Evolutionary conservation across 2,797 vertebrate genomes (phyloP).

Genomic region (Myoxocephalus aenaeus): DNA sequence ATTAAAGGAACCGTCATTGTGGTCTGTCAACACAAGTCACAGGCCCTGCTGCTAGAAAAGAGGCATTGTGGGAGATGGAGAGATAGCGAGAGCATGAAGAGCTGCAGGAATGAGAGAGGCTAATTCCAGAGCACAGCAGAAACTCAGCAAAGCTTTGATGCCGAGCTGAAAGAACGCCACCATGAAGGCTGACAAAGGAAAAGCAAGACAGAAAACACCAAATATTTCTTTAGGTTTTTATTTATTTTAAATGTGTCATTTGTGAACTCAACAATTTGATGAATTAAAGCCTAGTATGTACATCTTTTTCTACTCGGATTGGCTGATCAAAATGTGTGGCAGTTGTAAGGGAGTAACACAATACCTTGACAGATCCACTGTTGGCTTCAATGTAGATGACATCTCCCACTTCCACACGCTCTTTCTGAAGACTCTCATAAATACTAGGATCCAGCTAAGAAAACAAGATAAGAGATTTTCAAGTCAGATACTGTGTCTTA

Average conservation of each 20-base stretch:
- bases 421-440: constrained; percentile 99
- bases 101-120: constrained; percentile 71
- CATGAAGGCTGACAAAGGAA: constrained; percentile 47
- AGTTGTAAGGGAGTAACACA: not conserved
- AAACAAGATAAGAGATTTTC: constrained; percentile 15
- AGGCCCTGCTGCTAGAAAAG: constrained; percentile 56
- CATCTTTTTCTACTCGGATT: not conserved
- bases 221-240: not conserved
- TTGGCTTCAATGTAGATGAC: constrained; percentile 99
- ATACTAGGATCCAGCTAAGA: constrained; percentile 97
- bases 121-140: constrained; percentile 70
- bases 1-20: constrained; percentile 75
- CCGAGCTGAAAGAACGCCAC: constrained; percentile 41
- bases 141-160: constrained; percentile 63
- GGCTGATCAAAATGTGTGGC: not conserved
- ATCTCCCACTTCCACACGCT: constrained; percentile 96
- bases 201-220: constrained; percentile 9
- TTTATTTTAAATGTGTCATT: not conserved
- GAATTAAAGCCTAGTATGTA: not conserved
- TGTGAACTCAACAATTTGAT: not conserved
- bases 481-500: not conserved
- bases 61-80: constrained; percentile 64
- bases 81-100: constrained; percentile 64
- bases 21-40: constrained; percentile 70
- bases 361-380: constrained; percentile 98